These are phyloP conservation scores for Oreochromis niloticus DNA, from an alignment of 2,113 vertebrate species.

Conservation along the genomic window DNA sequence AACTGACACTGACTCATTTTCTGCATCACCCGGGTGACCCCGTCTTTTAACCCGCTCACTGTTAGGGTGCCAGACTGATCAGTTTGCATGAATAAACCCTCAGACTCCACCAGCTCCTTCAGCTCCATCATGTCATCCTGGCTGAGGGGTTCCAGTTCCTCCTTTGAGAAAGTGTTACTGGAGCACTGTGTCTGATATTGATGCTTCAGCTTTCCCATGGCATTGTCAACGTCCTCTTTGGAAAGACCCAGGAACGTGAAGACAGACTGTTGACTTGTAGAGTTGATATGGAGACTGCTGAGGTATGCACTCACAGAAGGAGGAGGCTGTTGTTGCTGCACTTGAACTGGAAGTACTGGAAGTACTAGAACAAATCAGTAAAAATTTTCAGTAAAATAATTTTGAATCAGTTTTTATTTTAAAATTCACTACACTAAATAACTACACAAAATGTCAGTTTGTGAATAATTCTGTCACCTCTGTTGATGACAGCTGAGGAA, in stretches of 20 bases:
- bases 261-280: neutral
- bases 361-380: slow-evolving; percentile 6
- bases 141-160: no score
- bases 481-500: neutral
- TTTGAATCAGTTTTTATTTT: neutral
- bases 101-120: no score
- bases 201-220: neutral
- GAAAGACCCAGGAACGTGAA: neutral
- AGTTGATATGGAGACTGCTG: fast-evolving
- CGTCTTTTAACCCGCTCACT: no score
- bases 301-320: neutral
- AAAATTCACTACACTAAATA: neutral
- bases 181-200: no score
- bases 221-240: fast-evolving
- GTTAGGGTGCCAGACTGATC: no score
- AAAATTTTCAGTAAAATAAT: neutral
- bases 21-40: no score
- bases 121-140: no score
- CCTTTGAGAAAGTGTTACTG: no score
- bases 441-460: neutral
- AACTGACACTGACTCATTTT: no score
- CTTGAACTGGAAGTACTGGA: neutral
- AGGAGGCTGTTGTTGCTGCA: neutral
- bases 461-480: slow-evolving; percentile 8
- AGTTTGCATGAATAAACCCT: no score